phyloP scores from a whole-genome alignment of 2,888 invertebrate species.

The Nemurella pictetii region DNA sequence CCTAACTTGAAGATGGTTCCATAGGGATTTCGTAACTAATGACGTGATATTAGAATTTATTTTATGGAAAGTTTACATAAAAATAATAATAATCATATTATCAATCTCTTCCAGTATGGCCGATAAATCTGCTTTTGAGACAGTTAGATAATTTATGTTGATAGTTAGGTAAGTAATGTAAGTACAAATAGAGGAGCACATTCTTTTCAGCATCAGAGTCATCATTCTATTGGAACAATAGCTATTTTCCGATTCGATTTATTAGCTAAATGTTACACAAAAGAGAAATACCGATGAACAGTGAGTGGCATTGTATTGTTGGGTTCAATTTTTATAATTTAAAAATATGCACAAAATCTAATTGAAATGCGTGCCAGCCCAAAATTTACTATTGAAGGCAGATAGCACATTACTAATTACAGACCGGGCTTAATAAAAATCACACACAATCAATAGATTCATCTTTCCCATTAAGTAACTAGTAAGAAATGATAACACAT shows the following conservation, averaged over 20 bases:
- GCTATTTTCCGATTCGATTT: not conserved
- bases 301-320: not conserved
- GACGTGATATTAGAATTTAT: not conserved
- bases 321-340: not conserved
- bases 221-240: not conserved
- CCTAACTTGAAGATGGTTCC: not conserved
- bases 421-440: not conserved
- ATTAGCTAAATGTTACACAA: not conserved
- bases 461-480: not conserved
- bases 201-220: not conserved
- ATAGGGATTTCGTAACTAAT: not conserved
- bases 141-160: not conserved
- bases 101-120: not conserved
- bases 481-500: not conserved
- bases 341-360: not conserved
- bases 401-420: not conserved
- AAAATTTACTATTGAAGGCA: not conserved
- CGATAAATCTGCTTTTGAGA: not conserved
- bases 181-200: not conserved
- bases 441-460: not conserved
- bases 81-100: not conserved
- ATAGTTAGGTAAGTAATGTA: not conserved
- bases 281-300: not conserved
- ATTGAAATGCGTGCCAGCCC: not conserved
- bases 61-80: not conserved